Base-by-base conservation (phyloP, 2,797 vertebrate genomes). In the Gymnoscopelus microlampas region DNA sequence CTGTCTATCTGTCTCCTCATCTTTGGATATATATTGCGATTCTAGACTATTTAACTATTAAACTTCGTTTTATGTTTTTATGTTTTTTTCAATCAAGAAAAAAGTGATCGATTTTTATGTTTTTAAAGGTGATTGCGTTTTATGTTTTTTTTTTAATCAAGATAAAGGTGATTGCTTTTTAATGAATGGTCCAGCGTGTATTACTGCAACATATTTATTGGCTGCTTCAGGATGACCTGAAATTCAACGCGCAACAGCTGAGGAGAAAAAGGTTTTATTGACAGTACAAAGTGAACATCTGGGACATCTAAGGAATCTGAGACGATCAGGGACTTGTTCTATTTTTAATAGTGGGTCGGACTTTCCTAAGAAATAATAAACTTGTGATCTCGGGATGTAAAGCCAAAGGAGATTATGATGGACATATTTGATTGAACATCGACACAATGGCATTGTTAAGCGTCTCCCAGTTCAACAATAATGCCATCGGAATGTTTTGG, bases 351-450 rank as follows among this genome's bases (percentile, higher is more conserved):
- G 39, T 10, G 39, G 39, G 9, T 44, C 39, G 39, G 39, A 44
- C 39, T 44, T 9, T 29, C 3, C 26, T 29, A 29, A 10, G 39
- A 44, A 8, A 44, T 44, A 44, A 19, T 57, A 14, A 3, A 26
- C 11, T 5, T 9, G 1, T 49, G 64, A 53, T 6, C 53, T 65
- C 11, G 60, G 19, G 29, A 65, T 29, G 11, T 32, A 26, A 6
- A 32, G 3, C 26, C 35, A 44, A 5, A 60, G 69, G 66, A 73
- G 63, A 63, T 50, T 8, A 57, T 74, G 77, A 79, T 75, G 53
- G 5, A 56, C 19, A 11, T 4, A 5, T 35, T 63, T 1, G 53
- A 44, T 13, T 15, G 19, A 60, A 49, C 7, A 11, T 26, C n/a
- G 72, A 23, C 19, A 4, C 19, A 19, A 19, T 35, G 58, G 48